phyloP scores from a whole-genome alignment of 2,113 vertebrate genomes.

The Scortum barcoo region DNA sequence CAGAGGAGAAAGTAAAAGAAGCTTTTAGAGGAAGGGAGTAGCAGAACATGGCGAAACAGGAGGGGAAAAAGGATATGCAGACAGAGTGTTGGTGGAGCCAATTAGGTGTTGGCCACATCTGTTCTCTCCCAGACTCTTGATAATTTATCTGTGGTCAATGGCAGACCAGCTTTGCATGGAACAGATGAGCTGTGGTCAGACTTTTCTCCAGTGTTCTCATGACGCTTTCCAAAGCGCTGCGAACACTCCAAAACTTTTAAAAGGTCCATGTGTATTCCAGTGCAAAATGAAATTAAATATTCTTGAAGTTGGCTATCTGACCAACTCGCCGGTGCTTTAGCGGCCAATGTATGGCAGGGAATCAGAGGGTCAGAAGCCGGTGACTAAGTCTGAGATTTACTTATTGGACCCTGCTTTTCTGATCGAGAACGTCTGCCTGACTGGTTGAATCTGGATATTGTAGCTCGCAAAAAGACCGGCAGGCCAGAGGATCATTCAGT shows the following conservation, averaged over 20 bases:
- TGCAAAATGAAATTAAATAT: conserved; percentile 56
- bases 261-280: conserved; percentile 29
- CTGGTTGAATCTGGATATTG: conserved; percentile 66
- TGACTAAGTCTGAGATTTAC: conserved; percentile 19
- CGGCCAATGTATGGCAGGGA: conserved; percentile 46
- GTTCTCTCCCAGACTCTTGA: conserved; percentile 64
- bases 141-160: conserved; percentile 71
- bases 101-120: conserved; percentile 76
- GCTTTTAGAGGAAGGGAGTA: conserved; percentile 17
- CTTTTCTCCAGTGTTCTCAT: conserved; percentile 64
- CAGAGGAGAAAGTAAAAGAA: conserved; percentile 23
- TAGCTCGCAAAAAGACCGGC: conserved; percentile 37
- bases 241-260: conserved; percentile 37
- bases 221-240: conserved; percentile 58
- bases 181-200: conserved; percentile 69
- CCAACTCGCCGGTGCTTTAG: conserved; percentile 22
- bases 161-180: conserved; percentile 61
- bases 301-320: conserved; percentile 25
- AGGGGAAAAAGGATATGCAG: conserved; percentile 24
- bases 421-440: conserved; percentile 36
- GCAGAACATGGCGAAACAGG: conserved; percentile 28
- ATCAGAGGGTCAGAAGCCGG: conserved; percentile 30
- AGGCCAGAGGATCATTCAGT: conserved; percentile 62
- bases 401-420: conserved; percentile 21
- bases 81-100: conserved; percentile 51